Percentiles rank a stretch among this genome's conserved stretches.
phyloP scores from a whole-genome alignment of 92 coral and sea anemone genomes.

The Heteractis magnifica region DNA sequence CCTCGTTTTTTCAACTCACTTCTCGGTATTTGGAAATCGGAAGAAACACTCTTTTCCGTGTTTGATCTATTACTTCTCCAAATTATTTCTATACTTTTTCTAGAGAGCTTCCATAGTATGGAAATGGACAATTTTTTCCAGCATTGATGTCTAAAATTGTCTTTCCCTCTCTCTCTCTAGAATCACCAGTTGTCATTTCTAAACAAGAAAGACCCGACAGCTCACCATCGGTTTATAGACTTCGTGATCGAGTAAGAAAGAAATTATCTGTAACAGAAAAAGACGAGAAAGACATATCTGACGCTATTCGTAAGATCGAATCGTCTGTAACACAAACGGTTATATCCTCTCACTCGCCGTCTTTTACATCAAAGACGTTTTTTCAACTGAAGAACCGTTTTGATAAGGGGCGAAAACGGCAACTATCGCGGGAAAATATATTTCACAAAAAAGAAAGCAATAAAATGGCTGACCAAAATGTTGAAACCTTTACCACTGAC shows the following conservation, averaged over 20 bases:
- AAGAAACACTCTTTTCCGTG: too few species aligned
- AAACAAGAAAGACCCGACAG: slow-evolving; percentile 49
- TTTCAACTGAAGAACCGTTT: slow-evolving; percentile 65
- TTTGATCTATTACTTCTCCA: too few species aligned
- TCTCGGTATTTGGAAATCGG: too few species aligned
- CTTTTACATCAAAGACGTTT: slow-evolving; percentile 61
- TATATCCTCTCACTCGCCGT: slow-evolving; percentile 48
- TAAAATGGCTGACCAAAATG: slow-evolving; percentile 17
- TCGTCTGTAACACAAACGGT: slow-evolving; percentile 46
- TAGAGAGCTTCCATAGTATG: too few species aligned
- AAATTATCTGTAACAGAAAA: slow-evolving; percentile 44
- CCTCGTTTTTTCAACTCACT: too few species aligned
- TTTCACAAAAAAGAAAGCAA: neutral
- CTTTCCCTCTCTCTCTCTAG: slow-evolving; percentile 18
- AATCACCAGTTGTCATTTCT: slow-evolving; percentile 53
- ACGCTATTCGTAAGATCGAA: slow-evolving; percentile 78
- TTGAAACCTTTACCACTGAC: slow-evolving; percentile 6
- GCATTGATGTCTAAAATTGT: too few species aligned
- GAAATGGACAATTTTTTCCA: too few species aligned
- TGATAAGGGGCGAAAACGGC: slow-evolving; percentile 49
- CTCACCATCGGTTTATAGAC: slow-evolving; percentile 43
- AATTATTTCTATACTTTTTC: too few species aligned
- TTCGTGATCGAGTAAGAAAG: slow-evolving; percentile 38
- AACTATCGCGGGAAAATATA: slow-evolving; percentile 29
- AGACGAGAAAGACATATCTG: slow-evolving; percentile 81